Evolutionary conservation across 2,888 invertebrate genomes (phyloP), one percentile per base, ranked within the genome.

Genomic region (Ophioninae sp.): DNA sequence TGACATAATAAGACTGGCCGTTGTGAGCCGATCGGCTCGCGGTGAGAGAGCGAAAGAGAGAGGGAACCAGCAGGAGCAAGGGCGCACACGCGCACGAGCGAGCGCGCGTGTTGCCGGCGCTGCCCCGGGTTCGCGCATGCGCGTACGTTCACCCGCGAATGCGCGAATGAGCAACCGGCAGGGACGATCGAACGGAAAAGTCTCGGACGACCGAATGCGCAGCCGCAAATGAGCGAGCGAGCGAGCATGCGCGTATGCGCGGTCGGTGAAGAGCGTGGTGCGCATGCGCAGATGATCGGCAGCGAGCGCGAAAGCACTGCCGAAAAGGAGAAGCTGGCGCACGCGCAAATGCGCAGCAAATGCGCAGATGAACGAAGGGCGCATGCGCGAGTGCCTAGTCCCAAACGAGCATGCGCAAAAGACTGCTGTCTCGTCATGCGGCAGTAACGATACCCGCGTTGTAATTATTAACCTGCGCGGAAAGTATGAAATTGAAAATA

Each of bases 1-100:
- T 91, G 91, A 91, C 92, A 92, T 92, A 91, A 92, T 89, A 91
- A 86, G 86, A 85, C 86, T 75, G 81, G 87, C 81, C 85, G 81
- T 74, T 81, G 79, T 84, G 72, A 81, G 81, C 86, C 64, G 74
- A 78, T 81, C 79, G 78, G 64, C 73, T 64, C 56, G 64, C 70
- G 30, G 74, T 37, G 50, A 65, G 39, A 7, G 39, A 64, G 62
- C 21, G 39, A 70, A 57, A 56, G 37, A 61, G 20, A 30, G 23
- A 69, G 57, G 41, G 41, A 39, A 68, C 2, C 30, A 37, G 59
- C 50, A 61, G 41, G 50, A 59, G 61, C 65, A 30, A 72, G 74
- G 23, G 50, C 37, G 39, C 23, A 20, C 17, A 7, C 57, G 44
- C 77, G 68, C 77, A 77, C 44, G 30, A 69, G 39, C 61, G 21